These are phyloP conservation scores for Lithophane socia DNA, from an alignment of 2,888 invertebrate genomes.

Conservation along the genomic window DNA sequence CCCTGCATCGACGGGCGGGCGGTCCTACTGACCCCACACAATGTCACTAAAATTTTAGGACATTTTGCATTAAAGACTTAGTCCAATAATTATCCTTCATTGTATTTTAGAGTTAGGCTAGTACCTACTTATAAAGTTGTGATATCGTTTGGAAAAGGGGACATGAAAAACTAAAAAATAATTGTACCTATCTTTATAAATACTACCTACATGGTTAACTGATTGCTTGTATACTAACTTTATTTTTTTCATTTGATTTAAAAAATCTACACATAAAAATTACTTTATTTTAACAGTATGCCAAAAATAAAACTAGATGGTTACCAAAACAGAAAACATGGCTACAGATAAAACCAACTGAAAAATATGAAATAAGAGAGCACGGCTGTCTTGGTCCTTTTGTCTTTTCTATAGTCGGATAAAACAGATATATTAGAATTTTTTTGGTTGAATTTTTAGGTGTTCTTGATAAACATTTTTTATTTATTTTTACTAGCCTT, in stretches of 20 bases:
- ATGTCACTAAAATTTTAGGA: slow-evolving; percentile 12
- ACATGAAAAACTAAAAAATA: slow-evolving; percentile 12
- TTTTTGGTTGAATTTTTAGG: background rate
- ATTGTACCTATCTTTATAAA: background rate
- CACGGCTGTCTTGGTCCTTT: background rate
- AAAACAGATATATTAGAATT: background rate
- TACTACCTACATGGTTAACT: background rate
- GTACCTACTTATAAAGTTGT: background rate
- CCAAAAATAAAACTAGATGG: background rate
- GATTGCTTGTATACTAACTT: background rate
- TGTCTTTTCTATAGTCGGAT: slow-evolving; percentile 2
- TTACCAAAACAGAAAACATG: background rate
- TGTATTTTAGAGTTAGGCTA: background rate
- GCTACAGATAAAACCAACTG: background rate
- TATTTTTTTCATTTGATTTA: background rate
- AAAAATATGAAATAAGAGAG: slow-evolving; percentile 9
- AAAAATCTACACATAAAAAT: background rate
- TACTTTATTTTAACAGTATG: background rate
- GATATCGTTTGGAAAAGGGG: slow-evolving; percentile 1
- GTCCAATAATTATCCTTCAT: background rate
- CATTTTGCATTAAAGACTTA: background rate
- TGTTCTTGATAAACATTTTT: background rate
- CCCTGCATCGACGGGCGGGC: slow-evolving; percentile 54
- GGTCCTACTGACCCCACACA: slow-evolving; percentile 24
- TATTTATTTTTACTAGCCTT: background rate